These are phyloP conservation scores for Tetramorium alpestre DNA, from an alignment of 1,140 invertebrate species.

Conservation along the genomic window DNA sequence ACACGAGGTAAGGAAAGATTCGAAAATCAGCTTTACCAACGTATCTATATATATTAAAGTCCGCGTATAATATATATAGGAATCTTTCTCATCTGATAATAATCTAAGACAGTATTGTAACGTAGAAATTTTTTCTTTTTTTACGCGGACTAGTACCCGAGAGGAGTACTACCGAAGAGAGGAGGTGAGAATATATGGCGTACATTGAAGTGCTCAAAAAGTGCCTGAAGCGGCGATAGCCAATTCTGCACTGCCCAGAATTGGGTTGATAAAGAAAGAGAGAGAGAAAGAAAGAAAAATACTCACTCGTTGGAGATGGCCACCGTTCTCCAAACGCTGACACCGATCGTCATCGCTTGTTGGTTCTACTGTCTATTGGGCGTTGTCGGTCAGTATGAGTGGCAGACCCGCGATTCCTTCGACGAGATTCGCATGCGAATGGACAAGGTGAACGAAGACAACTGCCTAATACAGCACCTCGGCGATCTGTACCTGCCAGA, in stretches of 20 bases:
- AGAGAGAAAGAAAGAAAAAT: not conserved
- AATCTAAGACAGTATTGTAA: not conserved
- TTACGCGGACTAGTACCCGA: not conserved
- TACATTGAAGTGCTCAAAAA: not conserved
- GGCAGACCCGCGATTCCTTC: slow-evolving; percentile 94
- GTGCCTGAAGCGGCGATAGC: not conserved
- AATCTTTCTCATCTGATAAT: not conserved
- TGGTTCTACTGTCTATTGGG: slow-evolving; percentile 85
- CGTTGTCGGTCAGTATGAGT: slow-evolving; percentile 94
- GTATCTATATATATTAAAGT: not conserved
- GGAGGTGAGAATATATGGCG: not conserved
- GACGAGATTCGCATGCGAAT: slow-evolving; percentile 94
- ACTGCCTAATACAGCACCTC: slow-evolving; percentile 95
- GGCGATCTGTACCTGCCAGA: slow-evolving; percentile 93
- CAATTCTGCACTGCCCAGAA: not conserved
- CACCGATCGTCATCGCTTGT: not conserved
- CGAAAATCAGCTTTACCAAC: not conserved
- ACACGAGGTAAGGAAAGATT: not conserved
- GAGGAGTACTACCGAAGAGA: not conserved
- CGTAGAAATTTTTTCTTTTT: not conserved
- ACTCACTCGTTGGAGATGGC: not conserved
- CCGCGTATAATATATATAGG: not conserved
- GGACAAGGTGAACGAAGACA: slow-evolving; percentile 92
- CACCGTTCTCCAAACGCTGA: not conserved
- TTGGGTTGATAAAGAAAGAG: not conserved